A percentile compares a stretch with the other conserved stretches of the same genome.
Conservation (phyloP, 2,797 vertebrate genomes). For the Paguma larvata region DNA sequence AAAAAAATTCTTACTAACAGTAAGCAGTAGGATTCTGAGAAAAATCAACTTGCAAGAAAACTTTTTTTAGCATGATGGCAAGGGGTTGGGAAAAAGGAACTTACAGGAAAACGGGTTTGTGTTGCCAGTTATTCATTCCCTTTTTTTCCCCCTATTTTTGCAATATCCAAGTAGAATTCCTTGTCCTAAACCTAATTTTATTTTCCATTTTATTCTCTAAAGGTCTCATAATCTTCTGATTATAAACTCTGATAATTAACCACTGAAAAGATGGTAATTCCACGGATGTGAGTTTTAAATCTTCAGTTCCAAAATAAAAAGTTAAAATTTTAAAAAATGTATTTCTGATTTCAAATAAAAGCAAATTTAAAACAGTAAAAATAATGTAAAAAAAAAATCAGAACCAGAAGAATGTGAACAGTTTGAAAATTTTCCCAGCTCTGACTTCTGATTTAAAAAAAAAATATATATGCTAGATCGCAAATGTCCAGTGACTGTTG, state of each 20-base stretch:
- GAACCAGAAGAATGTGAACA: neutral
- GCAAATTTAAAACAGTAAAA: conserved; percentile 48
- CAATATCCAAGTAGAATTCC: conserved; percentile 37
- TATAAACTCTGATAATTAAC: neutral
- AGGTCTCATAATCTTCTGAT: conserved; percentile 12
- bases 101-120: conserved; percentile 64
- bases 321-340: neutral
- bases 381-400: neutral
- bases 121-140: conserved; percentile 34
- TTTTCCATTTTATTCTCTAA: conserved; percentile 54
- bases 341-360: conserved; percentile 26
- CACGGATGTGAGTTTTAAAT: neutral
- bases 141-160: conserved; percentile 36
- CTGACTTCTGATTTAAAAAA: neutral
- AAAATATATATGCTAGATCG: too few relatives aligned
- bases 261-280: neutral
- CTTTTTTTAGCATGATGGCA: conserved; percentile 61
- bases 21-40: conserved; percentile 63
- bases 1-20: conserved; percentile 46
- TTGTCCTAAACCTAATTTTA: conserved; percentile 32
- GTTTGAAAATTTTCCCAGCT: neutral
- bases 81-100: conserved; percentile 58
- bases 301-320: conserved; percentile 38
- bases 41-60: conserved; percentile 59
- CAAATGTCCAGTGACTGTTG: too few relatives aligned